Conservation (phyloP, 2,113 vertebrate species). For the Dunckerocampus dactyliophorus region DNA sequence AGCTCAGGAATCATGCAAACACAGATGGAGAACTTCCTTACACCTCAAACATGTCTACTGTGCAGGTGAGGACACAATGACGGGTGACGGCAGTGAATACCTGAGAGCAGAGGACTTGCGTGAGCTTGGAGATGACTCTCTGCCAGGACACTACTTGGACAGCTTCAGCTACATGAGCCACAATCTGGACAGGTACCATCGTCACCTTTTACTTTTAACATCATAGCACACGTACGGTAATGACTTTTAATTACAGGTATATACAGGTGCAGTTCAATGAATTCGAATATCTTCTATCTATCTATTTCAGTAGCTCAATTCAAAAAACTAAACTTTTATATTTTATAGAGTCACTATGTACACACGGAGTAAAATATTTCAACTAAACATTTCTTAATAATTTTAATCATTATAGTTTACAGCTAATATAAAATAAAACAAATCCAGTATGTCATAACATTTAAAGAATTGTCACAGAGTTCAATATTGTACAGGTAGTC, state of each 20-base stretch:
- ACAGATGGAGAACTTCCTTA: neutral
- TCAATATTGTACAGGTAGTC: no score
- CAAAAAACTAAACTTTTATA: no score
- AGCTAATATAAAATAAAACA: no score
- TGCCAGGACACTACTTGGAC: slow-evolving; percentile 91
- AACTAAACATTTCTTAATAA: no score
- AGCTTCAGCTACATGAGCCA: slow-evolving; percentile 90
- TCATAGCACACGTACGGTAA: neutral
- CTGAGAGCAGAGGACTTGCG: slow-evolving; percentile 91
- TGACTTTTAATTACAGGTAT: no score
- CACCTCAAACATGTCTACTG: slow-evolving; percentile 14
- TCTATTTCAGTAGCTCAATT: no score
- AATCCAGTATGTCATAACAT: no score
- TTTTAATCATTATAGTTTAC: no score
- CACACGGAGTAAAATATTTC: neutral
- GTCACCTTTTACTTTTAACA: neutral
- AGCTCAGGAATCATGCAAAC: neutral
- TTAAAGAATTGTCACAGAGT: no score
- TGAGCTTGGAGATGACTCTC: slow-evolving; percentile 93
- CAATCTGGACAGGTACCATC: slow-evolving; percentile 88
- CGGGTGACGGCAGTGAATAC: slow-evolving; percentile 93
- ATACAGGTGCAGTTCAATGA: neutral
- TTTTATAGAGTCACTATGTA: no score
- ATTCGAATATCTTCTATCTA: neutral
- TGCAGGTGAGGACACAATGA: slow-evolving; percentile 95